phyloP scores from a whole-genome alignment of 92 coral and sea anemone species.

The Anthopleura xanthogrammica region DNA sequence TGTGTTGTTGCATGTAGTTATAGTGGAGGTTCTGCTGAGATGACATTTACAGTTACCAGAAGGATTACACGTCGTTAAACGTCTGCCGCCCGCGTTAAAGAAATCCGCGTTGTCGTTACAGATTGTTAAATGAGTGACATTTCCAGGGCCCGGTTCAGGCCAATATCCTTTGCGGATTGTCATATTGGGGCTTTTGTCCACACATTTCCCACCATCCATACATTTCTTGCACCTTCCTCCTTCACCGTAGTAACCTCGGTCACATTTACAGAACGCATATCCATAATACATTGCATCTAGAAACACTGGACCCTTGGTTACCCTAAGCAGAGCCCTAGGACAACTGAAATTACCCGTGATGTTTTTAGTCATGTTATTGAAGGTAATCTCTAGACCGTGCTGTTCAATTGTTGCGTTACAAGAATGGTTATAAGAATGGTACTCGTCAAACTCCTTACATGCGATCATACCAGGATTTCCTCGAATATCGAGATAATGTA shows the following conservation, averaged over 20 bases:
- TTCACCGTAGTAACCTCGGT: conserved; percentile 61
- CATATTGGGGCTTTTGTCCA: conserved; percentile 40
- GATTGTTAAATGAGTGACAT: conserved; percentile 52
- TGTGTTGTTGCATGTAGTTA: conserved; percentile 14
- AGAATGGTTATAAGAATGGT: not conserved
- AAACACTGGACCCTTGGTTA: conserved; percentile 55
- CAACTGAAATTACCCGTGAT: conserved; percentile 37
- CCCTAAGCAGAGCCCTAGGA: conserved; percentile 52
- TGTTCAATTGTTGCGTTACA: conserved; percentile 26
- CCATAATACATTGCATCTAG: conserved; percentile 61
- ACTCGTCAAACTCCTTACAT: not conserved
- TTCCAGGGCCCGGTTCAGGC: conserved; percentile 57
- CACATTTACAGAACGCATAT: conserved; percentile 59
- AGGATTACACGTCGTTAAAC: conserved; percentile 23
- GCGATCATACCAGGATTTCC: conserved; percentile 21
- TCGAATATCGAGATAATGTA: conserved; percentile 23
- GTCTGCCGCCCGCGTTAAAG: not conserved
- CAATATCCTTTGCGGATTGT: conserved; percentile 57
- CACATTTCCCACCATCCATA: conserved; percentile 64
- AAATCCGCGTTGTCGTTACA: conserved; percentile 12
- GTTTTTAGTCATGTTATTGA: not conserved
- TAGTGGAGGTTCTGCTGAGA: not conserved
- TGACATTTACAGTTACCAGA: conserved; percentile 27
- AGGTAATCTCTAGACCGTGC: not conserved
- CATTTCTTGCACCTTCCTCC: conserved; percentile 49